phyloP scores from a whole-genome alignment of 2,797 vertebrate genomes.

The Chelmon rostratus region DNA sequence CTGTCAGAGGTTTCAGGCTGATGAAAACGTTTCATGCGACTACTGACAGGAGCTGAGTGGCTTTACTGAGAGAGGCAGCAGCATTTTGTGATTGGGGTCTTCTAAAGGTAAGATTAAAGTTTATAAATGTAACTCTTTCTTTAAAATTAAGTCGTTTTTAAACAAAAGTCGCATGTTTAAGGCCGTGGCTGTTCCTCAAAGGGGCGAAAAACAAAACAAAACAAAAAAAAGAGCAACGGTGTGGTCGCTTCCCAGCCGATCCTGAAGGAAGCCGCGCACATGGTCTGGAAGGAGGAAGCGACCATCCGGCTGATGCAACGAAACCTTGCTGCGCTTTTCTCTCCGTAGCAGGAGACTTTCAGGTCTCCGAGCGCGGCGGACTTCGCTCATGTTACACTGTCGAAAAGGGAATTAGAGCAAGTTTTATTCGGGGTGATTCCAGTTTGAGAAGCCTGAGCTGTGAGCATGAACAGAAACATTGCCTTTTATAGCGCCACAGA shows the following conservation, averaged over 20 bases:
- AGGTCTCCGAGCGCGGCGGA: background rate
- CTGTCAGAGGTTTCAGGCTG: background rate
- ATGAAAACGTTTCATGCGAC: background rate
- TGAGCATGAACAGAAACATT: background rate
- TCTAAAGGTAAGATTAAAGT: slow-evolving; percentile 40
- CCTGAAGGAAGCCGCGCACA: slow-evolving; percentile 23
- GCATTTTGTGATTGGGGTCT: too few relatives aligned
- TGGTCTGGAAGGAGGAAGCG: slow-evolving; percentile 3
- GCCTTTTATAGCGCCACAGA: slow-evolving; percentile 57
- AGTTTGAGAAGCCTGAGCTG: background rate
- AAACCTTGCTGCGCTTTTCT: background rate
- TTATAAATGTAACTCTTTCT: background rate
- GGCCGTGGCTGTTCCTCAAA: too few relatives aligned
- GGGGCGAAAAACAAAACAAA: too few relatives aligned
- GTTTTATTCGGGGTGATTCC: too few relatives aligned
- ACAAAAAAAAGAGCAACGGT: too few relatives aligned
- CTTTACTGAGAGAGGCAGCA: too few relatives aligned
- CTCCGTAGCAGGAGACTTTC: background rate
- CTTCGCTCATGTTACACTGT: background rate
- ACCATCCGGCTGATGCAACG: slow-evolving; percentile 68
- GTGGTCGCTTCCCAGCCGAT: background rate
- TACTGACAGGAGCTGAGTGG: too few relatives aligned
- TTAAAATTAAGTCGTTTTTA: background rate
- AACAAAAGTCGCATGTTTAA: fast-evolving
- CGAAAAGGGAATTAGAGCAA: background rate